These are phyloP conservation scores for Limanda limanda DNA, from an alignment of 2,113 vertebrate genomes.

Conservation along the genomic window DNA sequence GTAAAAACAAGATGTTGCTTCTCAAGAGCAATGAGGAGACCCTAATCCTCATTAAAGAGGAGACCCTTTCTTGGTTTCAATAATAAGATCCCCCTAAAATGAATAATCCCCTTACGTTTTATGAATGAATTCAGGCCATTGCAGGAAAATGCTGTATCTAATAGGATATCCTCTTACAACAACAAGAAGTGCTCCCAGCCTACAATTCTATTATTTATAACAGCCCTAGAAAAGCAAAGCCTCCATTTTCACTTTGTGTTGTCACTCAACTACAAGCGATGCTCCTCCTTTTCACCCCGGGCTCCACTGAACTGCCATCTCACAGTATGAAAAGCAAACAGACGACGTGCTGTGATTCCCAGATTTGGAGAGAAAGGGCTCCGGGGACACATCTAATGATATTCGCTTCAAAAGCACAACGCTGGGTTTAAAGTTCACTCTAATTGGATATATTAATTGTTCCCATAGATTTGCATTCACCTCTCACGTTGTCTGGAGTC, in stretches of 20 bases:
- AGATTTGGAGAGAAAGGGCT: conserved; percentile 36
- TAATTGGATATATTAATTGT: conserved; percentile 6
- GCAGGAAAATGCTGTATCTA: conserved; percentile 2
- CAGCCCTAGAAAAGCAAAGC: conserved; percentile 40
- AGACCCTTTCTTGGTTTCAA: background rate
- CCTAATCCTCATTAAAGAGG: background rate
- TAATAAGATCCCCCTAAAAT: background rate
- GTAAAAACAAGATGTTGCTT: background rate
- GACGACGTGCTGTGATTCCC: conserved; percentile 62
- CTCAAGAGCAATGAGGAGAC: background rate
- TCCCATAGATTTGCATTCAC: conserved; percentile 8
- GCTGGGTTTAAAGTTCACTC: conserved; percentile 2
- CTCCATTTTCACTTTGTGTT: conserved; percentile 44
- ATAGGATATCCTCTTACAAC: conserved; percentile 19
- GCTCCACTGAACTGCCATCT: conserved; percentile 47
- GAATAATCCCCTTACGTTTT: background rate
- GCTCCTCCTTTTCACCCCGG: conserved; percentile 56
- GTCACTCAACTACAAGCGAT: conserved; percentile 50
- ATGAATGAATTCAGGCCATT: background rate
- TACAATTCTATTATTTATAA: conserved; percentile 56
- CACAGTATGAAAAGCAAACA: conserved; percentile 55
- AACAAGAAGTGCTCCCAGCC: conserved; percentile 13
- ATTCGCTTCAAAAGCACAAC: conserved; percentile 27
- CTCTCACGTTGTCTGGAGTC: background rate
- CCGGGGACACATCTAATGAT: conserved; percentile 35